Base-by-base conservation (phyloP, 2,113 vertebrate species). In the Lamprologus speciosus region DNA sequence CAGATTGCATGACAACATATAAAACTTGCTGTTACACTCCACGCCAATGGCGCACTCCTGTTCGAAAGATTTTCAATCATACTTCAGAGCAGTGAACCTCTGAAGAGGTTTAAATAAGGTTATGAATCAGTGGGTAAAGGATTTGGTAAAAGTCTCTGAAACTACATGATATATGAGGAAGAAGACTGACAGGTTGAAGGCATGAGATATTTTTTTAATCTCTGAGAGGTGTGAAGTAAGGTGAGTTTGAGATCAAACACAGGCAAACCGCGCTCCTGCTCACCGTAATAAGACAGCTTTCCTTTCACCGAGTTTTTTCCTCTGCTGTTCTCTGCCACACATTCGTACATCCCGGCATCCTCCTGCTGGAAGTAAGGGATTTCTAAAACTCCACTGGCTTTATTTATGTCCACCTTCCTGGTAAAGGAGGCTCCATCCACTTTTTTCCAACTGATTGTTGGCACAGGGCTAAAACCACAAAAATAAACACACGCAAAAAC, bases 301-400 rank as follows among this genome's bases (percentile, higher is more conserved):
- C 98, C 98, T 92, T 97, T 95, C 1, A 97, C 98, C 2, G 96
- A 95, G 4, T 98, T 99, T 60, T 92, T 98, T 13, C 98, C 98
- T 86, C 97, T 95, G 85, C 97, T 97, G 6, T 99, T 99, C 87
- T 98, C 98, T 45, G 97, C 98, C 28, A 97, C 93, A 4, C 98
- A 99, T 55, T 99, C 98, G 3, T 99, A 99, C 4, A 88, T 84
- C 0, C 98, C 98, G 0, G 98, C 95, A 8, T 99, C 98, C 60
- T 99, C 98, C 79, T 97, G 98, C 92, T 98, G 98, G 84, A 99
- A 99, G 73, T 98, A 98, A 33, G 98, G 98, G 90, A 99, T 98
- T 92, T 99, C 98, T 3, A 99, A 96, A 26, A 98, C 96, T 8
- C 97, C 97, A 1, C 96, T 97, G 1, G 97, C 97, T 68, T 97